Percentiles rank a stretch among this genome's conserved stretches.
Evolutionary conservation across 2,888 invertebrate species (phyloP).

Genomic region (Scotopteryx bipunctaria): DNA sequence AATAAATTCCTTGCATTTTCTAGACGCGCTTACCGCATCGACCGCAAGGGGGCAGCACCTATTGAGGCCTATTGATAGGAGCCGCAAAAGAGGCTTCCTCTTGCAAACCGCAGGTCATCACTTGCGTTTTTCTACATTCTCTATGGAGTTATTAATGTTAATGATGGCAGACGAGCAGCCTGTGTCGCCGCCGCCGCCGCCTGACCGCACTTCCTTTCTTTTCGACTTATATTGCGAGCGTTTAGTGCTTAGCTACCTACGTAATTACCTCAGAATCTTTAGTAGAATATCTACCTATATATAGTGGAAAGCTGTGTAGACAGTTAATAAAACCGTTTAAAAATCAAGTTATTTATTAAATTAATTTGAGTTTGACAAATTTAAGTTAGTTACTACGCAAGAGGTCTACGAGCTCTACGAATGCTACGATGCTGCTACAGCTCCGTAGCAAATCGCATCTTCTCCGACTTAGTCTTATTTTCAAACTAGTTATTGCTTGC

Average conservation of each 20-base stretch:
- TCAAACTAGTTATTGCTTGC: not conserved
- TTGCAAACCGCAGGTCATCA: slow-evolving; percentile 65
- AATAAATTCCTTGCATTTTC: slow-evolving; percentile 61
- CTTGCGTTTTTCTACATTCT: slow-evolving; percentile 57
- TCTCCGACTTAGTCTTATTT: not conserved
- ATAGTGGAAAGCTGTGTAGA: too few relatives aligned
- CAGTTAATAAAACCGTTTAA: too few relatives aligned
- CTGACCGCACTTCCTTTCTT: slow-evolving; percentile 65
- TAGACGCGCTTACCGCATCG: slow-evolving; percentile 59
- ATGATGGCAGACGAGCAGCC: slow-evolving; percentile 56
- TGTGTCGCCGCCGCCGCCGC: slow-evolving; percentile 51
- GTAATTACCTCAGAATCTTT: not conserved
- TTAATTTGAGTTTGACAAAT: too few relatives aligned
- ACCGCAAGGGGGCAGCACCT: slow-evolving; percentile 65
- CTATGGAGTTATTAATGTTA: slow-evolving; percentile 77
- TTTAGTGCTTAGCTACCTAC: slow-evolving; percentile 23
- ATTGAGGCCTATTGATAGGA: slow-evolving; percentile 47
- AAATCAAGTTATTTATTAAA: too few relatives aligned
- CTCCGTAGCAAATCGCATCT: not conserved
- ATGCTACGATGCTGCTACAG: slow-evolving; percentile 3
- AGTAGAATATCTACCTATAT: not conserved
- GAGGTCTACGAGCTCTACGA: not conserved
- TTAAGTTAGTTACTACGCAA: too few relatives aligned
- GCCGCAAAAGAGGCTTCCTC: slow-evolving; percentile 54
- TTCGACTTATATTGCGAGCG: slow-evolving; percentile 30